Conservation (phyloP, 2,113 vertebrate species). For the Microcebus ravelobensis region DNA sequence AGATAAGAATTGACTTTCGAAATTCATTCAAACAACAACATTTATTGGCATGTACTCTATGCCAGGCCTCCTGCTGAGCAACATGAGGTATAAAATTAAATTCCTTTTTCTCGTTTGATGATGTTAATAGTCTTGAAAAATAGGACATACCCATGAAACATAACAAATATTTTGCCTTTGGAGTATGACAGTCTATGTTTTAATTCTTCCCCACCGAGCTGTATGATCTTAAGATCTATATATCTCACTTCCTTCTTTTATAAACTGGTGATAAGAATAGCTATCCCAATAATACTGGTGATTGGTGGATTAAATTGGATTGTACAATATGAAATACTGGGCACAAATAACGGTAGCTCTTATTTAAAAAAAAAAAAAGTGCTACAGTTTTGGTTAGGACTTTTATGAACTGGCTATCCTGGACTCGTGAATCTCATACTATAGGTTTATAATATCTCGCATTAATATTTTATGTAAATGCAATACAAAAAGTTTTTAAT, state of each 20-base stretch:
- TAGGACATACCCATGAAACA: background rate
- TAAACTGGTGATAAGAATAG: background rate
- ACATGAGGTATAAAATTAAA: background rate
- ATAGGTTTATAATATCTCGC: background rate
- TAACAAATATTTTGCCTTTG: background rate
- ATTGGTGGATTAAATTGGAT: background rate
- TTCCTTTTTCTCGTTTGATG: background rate
- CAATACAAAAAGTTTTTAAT: background rate
- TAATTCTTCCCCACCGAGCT: background rate
- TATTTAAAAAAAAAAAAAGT: background rate
- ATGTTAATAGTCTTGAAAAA: background rate
- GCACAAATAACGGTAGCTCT: background rate
- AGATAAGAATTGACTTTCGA: background rate
- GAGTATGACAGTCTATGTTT: background rate
- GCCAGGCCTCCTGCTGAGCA: background rate
- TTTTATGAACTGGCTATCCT: background rate
- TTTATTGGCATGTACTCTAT: background rate
- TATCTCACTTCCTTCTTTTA: background rate
- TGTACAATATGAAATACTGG: background rate
- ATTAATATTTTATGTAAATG: slow-evolving; percentile 12
- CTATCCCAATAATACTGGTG: background rate
- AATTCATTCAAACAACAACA: background rate
- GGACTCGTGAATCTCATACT: background rate
- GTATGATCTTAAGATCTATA: background rate
- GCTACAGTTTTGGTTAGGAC: background rate